Evolutionary conservation across 2,113 vertebrate species (phyloP).

Genomic region (Mionectes macconnelli): DNA sequence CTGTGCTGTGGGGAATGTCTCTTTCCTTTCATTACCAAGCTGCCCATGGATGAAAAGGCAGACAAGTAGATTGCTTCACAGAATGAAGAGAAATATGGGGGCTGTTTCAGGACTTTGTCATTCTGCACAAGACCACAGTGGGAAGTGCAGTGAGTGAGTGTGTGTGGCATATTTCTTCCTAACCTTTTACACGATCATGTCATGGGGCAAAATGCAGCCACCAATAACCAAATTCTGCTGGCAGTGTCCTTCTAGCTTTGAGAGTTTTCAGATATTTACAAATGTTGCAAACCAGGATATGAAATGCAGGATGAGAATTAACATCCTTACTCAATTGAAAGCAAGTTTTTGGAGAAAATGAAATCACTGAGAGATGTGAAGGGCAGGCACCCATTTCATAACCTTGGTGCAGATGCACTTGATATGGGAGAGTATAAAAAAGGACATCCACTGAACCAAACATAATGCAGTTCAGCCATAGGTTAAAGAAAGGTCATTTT

Average conservation of each 20-base stretch:
- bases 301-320: neutral
- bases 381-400: neutral
- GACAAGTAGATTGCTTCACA: neutral
- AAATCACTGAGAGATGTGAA: neutral
- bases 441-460: neutral
- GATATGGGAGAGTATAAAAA: neutral
- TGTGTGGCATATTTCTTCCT: neutral
- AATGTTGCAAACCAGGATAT: neutral
- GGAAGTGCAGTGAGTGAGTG: accelerated
- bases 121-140: neutral
- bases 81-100: neutral
- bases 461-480: constrained; percentile 25
- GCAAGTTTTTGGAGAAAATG: neutral
- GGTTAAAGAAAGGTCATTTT: constrained; percentile 56
- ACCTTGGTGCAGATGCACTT: neutral
- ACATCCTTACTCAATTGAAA: neutral
- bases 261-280: neutral
- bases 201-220: neutral
- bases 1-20: neutral
- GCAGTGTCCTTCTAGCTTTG: neutral
- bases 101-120: neutral
- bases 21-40: neutral
- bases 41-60: neutral
- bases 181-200: neutral
- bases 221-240: neutral